Base-by-base conservation (phyloP, 2,888 invertebrate genomes). In the Andrena praecox region DNA sequence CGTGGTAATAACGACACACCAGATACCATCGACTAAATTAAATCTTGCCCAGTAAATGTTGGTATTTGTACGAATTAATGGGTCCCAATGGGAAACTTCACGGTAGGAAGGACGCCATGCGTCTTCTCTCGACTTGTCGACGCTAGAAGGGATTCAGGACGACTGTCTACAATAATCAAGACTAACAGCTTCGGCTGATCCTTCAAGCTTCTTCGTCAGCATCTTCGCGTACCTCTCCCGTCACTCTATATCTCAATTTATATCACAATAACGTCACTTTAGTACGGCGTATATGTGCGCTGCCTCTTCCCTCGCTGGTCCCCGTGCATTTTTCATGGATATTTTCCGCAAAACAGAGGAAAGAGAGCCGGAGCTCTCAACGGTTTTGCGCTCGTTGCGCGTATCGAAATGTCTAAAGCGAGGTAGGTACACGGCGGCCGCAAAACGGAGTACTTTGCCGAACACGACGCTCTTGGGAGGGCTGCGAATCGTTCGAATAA, bases 91-190 rank as follows among this genome's bases (percentile, higher is more conserved):
- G 88, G 79, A 71, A 85, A 78, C 78, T 84, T 70, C 77, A 66
- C 59, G 70, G 71, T 68, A 48, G 82, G 69, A 79, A 80, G 86
- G 86, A 81, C 82, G 80, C 87, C 86, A 90, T 92, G 89, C 87
- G 86, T 92, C 90, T 92, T 91, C 83, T 80, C 76, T 64, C 35
- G 71, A 77, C 82, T 86, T 78, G 81, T 82, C 84, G 85, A 74
- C 86, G 77, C 33, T 85, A 76, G 80, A 77, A 85, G 88, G 87
- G 89, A 89, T 87, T 83, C 86, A 75, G 76, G 87, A 91, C 90
- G 90, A 92, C 93, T 93, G 93, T 91, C 93, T 89, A 77, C 91
- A 89, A 91, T 93, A 93, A 93, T 93, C 93, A 93, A 93, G 93
- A 93, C 91, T 93, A 93, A 93, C 93, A 92, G 93, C 92, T 89